phyloP scores from a whole-genome alignment of 2,888 invertebrate genomes.

The Drosophila niveifrons region DNA sequence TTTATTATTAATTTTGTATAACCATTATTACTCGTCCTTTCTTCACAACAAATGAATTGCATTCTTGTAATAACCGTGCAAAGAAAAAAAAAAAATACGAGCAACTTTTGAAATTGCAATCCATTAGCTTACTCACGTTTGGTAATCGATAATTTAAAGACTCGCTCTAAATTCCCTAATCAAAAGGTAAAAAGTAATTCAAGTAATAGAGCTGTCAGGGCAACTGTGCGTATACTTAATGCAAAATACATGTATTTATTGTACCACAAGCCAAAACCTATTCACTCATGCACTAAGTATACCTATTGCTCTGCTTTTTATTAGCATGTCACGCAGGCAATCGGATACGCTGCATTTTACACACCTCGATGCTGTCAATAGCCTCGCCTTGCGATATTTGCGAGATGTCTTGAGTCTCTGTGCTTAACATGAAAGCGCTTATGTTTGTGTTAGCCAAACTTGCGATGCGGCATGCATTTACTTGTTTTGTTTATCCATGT shows the following conservation, averaged over 20 bases:
- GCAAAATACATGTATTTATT: conserved; percentile 17
- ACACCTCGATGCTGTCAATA: neutral
- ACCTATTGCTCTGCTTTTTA: neutral
- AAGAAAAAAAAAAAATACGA: no score
- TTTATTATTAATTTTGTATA: no score
- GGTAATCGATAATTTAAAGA: conserved; percentile 5
- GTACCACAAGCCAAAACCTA: neutral
- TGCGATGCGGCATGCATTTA: conserved; percentile 9
- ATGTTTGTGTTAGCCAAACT: conserved; percentile 13
- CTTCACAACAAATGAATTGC: no score
- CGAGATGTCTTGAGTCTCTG: conserved; percentile 12
- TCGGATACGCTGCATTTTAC: conserved; percentile 6
- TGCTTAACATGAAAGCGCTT: conserved; percentile 34
- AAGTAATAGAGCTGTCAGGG: conserved; percentile 1
- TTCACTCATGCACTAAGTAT: neutral
- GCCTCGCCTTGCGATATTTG: conserved; percentile 14
- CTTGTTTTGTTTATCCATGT: conserved; percentile 14
- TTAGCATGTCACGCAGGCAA: conserved; percentile 1
- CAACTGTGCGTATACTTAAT: conserved; percentile 20
- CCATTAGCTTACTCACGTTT: no score
- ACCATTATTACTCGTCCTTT: no score
- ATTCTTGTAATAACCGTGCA: no score
- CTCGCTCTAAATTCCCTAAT: neutral
- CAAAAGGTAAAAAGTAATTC: neutral
- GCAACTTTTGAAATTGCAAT: no score